Conservation (phyloP, 2,797 vertebrate genomes). For the Odontamblyopus lacepedii region DNA sequence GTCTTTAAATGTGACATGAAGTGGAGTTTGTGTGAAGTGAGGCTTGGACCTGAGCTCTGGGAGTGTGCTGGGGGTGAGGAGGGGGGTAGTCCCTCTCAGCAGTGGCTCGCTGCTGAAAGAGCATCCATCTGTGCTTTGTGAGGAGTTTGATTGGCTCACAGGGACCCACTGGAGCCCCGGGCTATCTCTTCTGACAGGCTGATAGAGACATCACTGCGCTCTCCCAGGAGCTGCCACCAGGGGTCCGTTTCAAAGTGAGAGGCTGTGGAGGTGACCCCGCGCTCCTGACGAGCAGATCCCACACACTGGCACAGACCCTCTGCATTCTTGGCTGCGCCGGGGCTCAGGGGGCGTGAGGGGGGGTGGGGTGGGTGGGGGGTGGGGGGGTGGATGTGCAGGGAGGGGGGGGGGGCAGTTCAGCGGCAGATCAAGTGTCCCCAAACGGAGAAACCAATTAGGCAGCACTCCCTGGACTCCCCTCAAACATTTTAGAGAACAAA, state of each 20-base stretch:
- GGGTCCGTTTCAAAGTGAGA: constrained; percentile 84
- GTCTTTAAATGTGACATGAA: not conserved
- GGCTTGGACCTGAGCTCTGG: constrained; percentile 34
- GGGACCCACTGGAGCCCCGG: constrained; percentile 81
- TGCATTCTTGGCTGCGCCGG: constrained; percentile 68
- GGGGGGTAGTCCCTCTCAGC: constrained; percentile 46
- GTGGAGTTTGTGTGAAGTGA: constrained; percentile 57
- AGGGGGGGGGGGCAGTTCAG: constrained; percentile 53
- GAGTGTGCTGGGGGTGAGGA: not conserved
- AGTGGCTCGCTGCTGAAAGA: constrained; percentile 79
- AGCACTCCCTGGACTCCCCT: constrained; percentile 62
- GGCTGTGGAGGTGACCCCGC: constrained; percentile 82
- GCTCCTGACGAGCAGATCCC: constrained; percentile 80
- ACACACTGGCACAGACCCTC: constrained; percentile 75
- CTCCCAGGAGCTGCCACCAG: constrained; percentile 84
- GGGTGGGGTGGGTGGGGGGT: constrained; percentile 23
- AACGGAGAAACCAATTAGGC: constrained; percentile 81
- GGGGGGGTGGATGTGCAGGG: constrained; percentile 37
- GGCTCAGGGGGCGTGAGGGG: constrained; percentile 32
- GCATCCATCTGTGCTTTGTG: constrained; percentile 81
- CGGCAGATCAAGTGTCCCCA: constrained; percentile 68
- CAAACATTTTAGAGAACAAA: constrained; percentile 57
- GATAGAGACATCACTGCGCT: constrained; percentile 86
- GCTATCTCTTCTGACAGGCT: constrained; percentile 86
- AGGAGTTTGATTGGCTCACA: constrained; percentile 85